Percentiles rank a stretch among this genome's conserved stretches.
These are phyloP conservation scores for Atractosteus spatula DNA, from an alignment of 2,113 vertebrate species.

Conservation along the genomic window DNA sequence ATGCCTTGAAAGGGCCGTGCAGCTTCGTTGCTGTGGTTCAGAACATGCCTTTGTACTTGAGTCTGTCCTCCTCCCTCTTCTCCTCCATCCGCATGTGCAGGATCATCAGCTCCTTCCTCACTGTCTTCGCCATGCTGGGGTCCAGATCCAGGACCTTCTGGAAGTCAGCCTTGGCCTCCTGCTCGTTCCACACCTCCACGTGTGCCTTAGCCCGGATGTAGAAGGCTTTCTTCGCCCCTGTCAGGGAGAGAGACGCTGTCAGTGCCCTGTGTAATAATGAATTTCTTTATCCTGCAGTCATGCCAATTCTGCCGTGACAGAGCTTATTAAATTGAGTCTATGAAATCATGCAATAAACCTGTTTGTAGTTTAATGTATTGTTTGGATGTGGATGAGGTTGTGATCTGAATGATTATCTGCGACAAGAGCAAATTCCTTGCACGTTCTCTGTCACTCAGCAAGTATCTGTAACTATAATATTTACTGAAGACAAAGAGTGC, in stretches of 20 bases:
- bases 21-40: neutral
- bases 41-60: conserved; percentile 74
- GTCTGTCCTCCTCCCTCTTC: conserved; percentile 74
- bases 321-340: no score
- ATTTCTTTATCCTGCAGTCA: no score
- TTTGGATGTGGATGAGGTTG: no score
- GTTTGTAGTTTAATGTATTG: no score
- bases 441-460: no score
- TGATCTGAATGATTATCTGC: no score
- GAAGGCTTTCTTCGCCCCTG: conserved; percentile 75
- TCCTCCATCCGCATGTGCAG: conserved; percentile 75
- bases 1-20: no score
- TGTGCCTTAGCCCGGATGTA: conserved; percentile 80
- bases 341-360: no score
- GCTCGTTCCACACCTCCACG: conserved; percentile 78
- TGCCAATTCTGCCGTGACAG: no score
- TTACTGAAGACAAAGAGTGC: no score
- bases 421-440: neutral
- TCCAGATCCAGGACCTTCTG: conserved; percentile 76
- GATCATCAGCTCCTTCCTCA: conserved; percentile 68
- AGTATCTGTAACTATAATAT: no score
- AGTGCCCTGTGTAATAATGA: neutral
- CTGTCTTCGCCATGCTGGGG: conserved; percentile 69
- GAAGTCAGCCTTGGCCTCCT: conserved; percentile 69
- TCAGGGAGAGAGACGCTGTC: neutral